Evolutionary conservation across 2,888 invertebrate genomes (phyloP).

Genomic region (Sphaerophoria rueppellii): DNA sequence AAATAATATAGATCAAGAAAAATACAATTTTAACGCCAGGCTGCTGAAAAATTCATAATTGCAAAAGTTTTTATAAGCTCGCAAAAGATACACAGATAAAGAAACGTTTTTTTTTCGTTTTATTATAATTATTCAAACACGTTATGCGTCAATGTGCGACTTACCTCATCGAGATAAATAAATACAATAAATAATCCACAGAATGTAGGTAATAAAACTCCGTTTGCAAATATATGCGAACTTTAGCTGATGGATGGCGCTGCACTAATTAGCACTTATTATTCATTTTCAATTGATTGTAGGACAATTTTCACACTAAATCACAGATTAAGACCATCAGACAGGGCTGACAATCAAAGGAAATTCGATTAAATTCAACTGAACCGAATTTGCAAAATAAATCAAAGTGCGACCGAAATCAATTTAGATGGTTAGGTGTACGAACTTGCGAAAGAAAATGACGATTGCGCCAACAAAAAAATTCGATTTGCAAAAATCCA

Average conservation of each 20-base stretch:
- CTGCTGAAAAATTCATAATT: conserved; percentile 23
- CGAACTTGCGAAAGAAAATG: conserved; percentile 39
- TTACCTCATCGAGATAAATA: conserved; percentile 64
- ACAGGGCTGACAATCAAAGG: not conserved
- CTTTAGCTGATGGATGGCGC: conserved; percentile 54
- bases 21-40: not conserved
- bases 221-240: conserved; percentile 12
- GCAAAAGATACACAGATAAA: not conserved
- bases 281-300: not conserved
- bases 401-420: conserved; percentile 21
- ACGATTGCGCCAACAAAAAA: conserved; percentile 51
- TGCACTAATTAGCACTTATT: conserved; percentile 3
- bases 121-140: not conserved
- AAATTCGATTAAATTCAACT: conserved; percentile 7
- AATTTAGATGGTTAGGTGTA: not conserved
- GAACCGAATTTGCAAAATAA: conserved; percentile 51
- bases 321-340: not conserved
- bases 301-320: not conserved
- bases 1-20: not conserved
- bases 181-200: conserved; percentile 49
- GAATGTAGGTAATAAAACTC: not conserved
- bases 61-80: conserved; percentile 3
- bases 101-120: not conserved
- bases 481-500: conserved; percentile 47
- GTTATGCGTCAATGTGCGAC: conserved; percentile 43